Percentiles rank a stretch among this genome's conserved stretches.
Evolutionary conservation across 1,140 invertebrate genomes (phyloP).

Genomic region (Plodia interpunctella): DNA sequence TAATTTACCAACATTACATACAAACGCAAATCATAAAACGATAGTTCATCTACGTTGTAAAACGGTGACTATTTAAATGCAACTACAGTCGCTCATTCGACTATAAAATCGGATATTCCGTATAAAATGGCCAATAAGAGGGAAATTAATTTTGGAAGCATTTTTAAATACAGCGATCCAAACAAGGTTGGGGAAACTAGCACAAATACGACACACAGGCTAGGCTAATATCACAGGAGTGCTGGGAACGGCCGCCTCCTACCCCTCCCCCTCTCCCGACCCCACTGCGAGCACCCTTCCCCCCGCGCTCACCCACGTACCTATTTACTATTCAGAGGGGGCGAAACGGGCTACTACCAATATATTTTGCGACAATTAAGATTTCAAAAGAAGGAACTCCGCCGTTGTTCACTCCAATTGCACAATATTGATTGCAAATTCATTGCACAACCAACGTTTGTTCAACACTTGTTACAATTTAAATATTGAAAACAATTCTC

Average conservation of each 20-base stretch:
- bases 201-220: slow-evolving; percentile 73
- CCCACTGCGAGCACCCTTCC: slow-evolving; percentile 23
- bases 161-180: slow-evolving; percentile 60
- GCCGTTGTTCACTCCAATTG: slow-evolving; percentile 41
- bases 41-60: slow-evolving; percentile 19
- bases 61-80: slow-evolving; percentile 57
- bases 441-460: slow-evolving; percentile 54
- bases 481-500: not conserved
- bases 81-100: slow-evolving; percentile 49
- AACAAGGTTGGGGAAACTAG: slow-evolving; percentile 69
- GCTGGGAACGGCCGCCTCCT: slow-evolving; percentile 57
- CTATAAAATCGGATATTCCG: slow-evolving; percentile 60
- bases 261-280: slow-evolving; percentile 12
- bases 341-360: slow-evolving; percentile 58
- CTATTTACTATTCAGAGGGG: slow-evolving; percentile 71
- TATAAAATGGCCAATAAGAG: slow-evolving; percentile 64
- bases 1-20: slow-evolving; percentile 55
- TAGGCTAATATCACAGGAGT: slow-evolving; percentile 76
- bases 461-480: slow-evolving; percentile 8
- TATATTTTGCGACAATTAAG: slow-evolving; percentile 72
- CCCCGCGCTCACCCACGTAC: slow-evolving; percentile 42
- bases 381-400: slow-evolving; percentile 56
- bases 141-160: slow-evolving; percentile 52
- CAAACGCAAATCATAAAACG: slow-evolving; percentile 48
- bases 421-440: slow-evolving; percentile 42